Evolutionary conservation across 2,888 invertebrate genomes (phyloP), one percentile per base, ranked within the genome.

Genomic region (Drosophila merina): DNA sequence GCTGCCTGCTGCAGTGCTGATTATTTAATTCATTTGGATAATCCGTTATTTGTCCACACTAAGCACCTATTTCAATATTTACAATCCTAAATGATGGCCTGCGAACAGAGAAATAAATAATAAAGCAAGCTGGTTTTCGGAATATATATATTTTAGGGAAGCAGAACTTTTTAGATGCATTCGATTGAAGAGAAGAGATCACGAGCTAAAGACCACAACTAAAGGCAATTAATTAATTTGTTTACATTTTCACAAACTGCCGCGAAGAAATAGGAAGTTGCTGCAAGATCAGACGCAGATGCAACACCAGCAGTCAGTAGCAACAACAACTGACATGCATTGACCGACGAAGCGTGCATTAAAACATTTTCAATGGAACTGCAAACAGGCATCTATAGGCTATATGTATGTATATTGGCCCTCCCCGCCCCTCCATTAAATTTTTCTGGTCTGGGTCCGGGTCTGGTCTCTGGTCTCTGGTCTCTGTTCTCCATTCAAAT

Each of bases 201-300:
- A 40, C 14, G 42, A 42, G 20, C 4, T 20, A 20, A 74, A 74
- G 81, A 76, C 74, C 77, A 76, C 77, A 80, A 83, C 73, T 70
- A 83, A 81, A 77, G 85, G 84, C 85, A 86, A 86, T 84, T 84
- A 82, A 84, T 84, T 84, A 84, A 84, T 84, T 85, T 84, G 84
- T 84, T 84, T 84, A 84, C 85, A 84, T 86, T 81, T 73, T 72
- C 58, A 60, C 75, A 79, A 80, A 54, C 86, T 78, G 80, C 82
- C 75, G 73, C 81, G 73, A 82, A 86, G 86, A 86, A 86, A 80
- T 82, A 86, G 82, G 86, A 86, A 82, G 86, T 86, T 83, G 86
- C 75, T 70, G 86, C 82, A 85, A 82, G 82, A 82, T 82, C 86
- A 86, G 82, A 86, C 72, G 80, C 82, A 82, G 82, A 82, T 85